Evolutionary conservation across 2,797 vertebrate species (phyloP).

Genomic region (Cyclopterus lumpus): DNA sequence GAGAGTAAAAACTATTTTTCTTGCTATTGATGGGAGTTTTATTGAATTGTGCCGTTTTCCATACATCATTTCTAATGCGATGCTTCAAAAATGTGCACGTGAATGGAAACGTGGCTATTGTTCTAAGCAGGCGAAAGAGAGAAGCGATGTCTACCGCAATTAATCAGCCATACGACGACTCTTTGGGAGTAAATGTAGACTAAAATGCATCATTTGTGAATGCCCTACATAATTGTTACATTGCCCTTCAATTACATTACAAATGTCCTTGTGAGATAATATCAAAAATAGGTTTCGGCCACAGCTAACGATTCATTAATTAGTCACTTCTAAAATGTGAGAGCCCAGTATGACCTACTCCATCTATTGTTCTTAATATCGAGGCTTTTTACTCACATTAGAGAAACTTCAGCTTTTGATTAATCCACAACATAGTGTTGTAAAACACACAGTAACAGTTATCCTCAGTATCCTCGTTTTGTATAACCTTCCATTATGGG

Average conservation of each 20-base stretch:
- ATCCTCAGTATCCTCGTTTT: not conserved
- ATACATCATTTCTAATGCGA: not conserved
- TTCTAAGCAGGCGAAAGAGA: not conserved
- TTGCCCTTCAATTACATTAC: not conserved
- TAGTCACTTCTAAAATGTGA: not conserved
- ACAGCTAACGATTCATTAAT: not conserved
- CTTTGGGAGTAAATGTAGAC: not conserved
- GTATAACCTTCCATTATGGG: not conserved
- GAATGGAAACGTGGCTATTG: too few species aligned
- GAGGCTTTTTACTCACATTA: not conserved
- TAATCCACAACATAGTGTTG: conserved; percentile 4
- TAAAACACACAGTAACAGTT: conserved; percentile 20
- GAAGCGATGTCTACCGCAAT: not conserved
- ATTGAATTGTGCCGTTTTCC: not conserved
- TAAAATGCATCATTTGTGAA: not conserved
- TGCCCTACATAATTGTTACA: too few species aligned
- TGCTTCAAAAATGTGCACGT: not conserved
- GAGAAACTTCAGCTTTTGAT: conserved; percentile 34
- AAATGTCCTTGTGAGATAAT: not conserved
- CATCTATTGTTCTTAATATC: not conserved
- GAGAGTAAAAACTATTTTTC: not conserved
- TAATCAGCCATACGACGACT: not conserved
- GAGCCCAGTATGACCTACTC: not conserved
- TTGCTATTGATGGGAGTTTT: not conserved
- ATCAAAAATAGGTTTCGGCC: not conserved